Percentiles rank a stretch among this genome's conserved stretches.
Conservation (phyloP, 2,888 invertebrate genomes). For the Pocota personata region DNA sequence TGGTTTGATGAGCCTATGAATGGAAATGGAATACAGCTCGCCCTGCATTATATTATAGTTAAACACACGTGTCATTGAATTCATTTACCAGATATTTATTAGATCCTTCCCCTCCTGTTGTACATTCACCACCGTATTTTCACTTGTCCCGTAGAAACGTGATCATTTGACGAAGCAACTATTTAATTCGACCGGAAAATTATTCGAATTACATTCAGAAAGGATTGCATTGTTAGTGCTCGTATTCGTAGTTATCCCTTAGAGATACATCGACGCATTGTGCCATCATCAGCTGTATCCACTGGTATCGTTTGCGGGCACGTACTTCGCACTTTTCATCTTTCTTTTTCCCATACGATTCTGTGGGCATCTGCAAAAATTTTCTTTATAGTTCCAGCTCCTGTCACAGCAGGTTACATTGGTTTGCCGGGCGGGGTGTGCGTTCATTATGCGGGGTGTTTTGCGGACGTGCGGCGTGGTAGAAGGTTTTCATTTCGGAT, state of each 20-base stretch:
- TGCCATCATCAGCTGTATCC: slow-evolving; percentile 66
- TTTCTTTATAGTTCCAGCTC: slow-evolving; percentile 27
- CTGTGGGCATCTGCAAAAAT: slow-evolving; percentile 66
- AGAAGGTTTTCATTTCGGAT: slow-evolving; percentile 41
- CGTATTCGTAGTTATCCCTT: slow-evolving; percentile 27
- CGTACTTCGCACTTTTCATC: slow-evolving; percentile 69
- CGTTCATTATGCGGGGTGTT: slow-evolving; percentile 51
- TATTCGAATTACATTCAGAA: slow-evolving; percentile 62
- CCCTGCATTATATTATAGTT: background rate
- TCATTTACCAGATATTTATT: slow-evolving; percentile 36
- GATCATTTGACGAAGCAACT: slow-evolving; percentile 49
- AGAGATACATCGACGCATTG: slow-evolving; percentile 37
- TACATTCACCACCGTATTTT: slow-evolving; percentile 29
- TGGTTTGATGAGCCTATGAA: background rate
- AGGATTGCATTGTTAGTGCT: slow-evolving; percentile 57
- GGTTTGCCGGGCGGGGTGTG: slow-evolving; percentile 3
- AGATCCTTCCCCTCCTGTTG: slow-evolving; percentile 24
- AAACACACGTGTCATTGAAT: slow-evolving; percentile 61
- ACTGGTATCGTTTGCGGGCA: slow-evolving; percentile 55
- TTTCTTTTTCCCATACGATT: slow-evolving; percentile 19
- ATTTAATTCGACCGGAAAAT: slow-evolving; percentile 61
- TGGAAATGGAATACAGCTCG: background rate
- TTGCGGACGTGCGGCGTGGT: slow-evolving; percentile 44
- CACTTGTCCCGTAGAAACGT: slow-evolving; percentile 65
- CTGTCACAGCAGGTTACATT: slow-evolving; percentile 67